Conservation (phyloP, 2,888 invertebrate species). For the Athripsodes cinereus region DNA sequence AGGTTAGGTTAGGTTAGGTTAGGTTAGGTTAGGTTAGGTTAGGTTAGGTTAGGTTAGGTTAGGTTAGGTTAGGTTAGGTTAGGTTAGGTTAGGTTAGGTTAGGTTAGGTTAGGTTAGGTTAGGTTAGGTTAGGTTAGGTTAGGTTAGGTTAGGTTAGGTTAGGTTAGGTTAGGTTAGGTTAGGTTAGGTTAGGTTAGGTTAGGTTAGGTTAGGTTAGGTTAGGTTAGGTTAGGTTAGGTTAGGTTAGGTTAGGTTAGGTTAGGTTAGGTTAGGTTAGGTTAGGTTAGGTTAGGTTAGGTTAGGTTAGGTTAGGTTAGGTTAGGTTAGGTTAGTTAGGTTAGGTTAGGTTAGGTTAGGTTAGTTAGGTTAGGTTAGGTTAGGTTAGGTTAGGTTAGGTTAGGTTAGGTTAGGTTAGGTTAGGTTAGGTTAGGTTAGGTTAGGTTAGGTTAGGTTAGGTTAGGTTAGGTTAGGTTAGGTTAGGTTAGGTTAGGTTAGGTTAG, state of each 20-base stretch:
- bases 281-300: constrained; percentile 21
- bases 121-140: constrained; percentile 18
- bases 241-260: constrained; percentile 22
- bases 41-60: constrained; percentile 23
- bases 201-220: constrained; percentile 22
- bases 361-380: constrained; percentile 19
- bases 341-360: constrained; percentile 23
- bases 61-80: constrained; percentile 21
- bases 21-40: constrained; percentile 25
- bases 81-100: constrained; percentile 24
- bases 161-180: constrained; percentile 21
- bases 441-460: constrained; percentile 9
- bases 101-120: constrained; percentile 20
- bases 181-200: constrained; percentile 22
- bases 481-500: constrained; percentile 14
- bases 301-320: constrained; percentile 21
- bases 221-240: constrained; percentile 21
- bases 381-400: constrained; percentile 22
- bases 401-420: constrained; percentile 16
- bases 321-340: constrained; percentile 19
- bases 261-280: constrained; percentile 20
- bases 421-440: constrained; percentile 15
- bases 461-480: constrained; percentile 12
- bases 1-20: constrained; percentile 27
- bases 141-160: constrained; percentile 19